Evolutionary conservation across 2,888 invertebrate genomes (phyloP), one percentile per base, ranked within the genome.

Genomic region (Ectemnius lituratus): DNA sequence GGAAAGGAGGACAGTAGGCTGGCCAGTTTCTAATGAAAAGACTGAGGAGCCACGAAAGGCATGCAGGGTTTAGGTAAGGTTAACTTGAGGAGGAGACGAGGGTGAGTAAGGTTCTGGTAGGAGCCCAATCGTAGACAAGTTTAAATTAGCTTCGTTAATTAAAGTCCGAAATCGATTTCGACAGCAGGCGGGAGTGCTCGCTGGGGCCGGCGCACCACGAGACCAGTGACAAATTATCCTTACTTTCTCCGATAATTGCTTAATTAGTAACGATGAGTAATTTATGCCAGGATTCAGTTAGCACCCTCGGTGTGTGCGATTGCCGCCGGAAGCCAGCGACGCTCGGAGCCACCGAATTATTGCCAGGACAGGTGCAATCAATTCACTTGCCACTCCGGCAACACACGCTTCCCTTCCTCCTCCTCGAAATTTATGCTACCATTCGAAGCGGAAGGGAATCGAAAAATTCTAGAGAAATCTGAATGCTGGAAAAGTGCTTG

Each of bases 121-220:
- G 56, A 47, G 20, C 23, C 61, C 63, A 70, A 79, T 72, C 71
- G 70, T 78, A 64, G 78, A 75, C 75, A 80, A 85, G 73, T 85
- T 86, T 81, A 80, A 86, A 86, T 87, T 85, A 85, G 75, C 76
- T 84, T 79, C 78, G 82, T 85, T 85, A 86, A 86, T 85, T 84
- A 82, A 85, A 81, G 81, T 82, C 71, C 75, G 81, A 78, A 82
- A 82, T 86, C 78, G 81, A 86, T 85, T 86, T 75, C 63, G 70
- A 75, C 56, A 67, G 72, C 59, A 64, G 70, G 74, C 68, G 63
- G 64, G 72, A 37, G 60, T 23, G 49, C 45, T 37, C 56, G 49
- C n/a, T 4, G n/a, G 52, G 14, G 4, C 52, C 16, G n/a, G 14
- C 16, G 52, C 52, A 37, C 23, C 62, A 59, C 73, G 49, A 16